Evolutionary conservation across 1,140 invertebrate genomes (phyloP), one percentile per base, ranked within the genome.

Genomic region (Hesperophylax magnus): DNA sequence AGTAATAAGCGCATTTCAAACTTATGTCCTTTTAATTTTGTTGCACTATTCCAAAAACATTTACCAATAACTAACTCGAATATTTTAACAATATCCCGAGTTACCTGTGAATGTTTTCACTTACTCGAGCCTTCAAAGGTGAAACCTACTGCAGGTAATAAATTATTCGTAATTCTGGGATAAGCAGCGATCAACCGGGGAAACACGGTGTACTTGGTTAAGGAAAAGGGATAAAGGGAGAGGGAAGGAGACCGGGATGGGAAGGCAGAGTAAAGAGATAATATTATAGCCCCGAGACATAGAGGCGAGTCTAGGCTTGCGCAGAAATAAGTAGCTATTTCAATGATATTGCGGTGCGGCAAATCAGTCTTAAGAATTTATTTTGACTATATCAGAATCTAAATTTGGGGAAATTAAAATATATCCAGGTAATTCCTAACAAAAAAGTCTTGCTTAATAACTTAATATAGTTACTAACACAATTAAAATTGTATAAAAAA

Each of bases 101-200:
- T 72, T 22, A 15, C 69, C 24, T 56, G 11, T 76, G 74, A 63
- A 63, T 63, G 31, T 60, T 22, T 24, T 63, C 69, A 34, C 63
- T 78, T 78, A 54, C 53, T 67, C n/a, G 56, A 67, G 77, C 47
- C 34, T 17, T 56, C 61, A 54, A 78, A 69, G 77, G 56, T 78
- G 20, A 63, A 31, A 67, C 54, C 34, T 24, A 69, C 17, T 14
- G 34, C 31, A 17, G 52, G 71, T 82, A 82, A 82, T 82, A 82
- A 82, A 82, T 82, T 82, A 82, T 76, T 58, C 65, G 60, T 79
- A 82, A 39, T 39, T 39, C 34, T 39, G 22, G 75, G 75, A 77
- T 77, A 63, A 77, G 58, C 31, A 52, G 58, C 61, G 39, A 77
- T 63, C n/a, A 54, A 77, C 58, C 58, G 22, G 58, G 47, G 39